Base-by-base conservation (phyloP, 2,888 invertebrate genomes). In the Athetis lepigone region DNA sequence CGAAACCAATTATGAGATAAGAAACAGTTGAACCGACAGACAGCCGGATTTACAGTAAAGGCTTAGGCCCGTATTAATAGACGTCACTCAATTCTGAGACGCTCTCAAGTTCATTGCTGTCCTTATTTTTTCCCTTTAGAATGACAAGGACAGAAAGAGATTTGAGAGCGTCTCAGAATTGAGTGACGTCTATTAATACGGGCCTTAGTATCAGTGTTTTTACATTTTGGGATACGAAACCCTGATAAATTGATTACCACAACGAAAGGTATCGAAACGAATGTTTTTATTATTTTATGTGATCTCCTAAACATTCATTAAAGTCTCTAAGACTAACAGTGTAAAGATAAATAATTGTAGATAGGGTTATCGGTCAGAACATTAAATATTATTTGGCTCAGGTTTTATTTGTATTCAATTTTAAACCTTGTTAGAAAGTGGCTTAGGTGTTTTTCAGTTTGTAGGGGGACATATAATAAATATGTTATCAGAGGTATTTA, bases 341-440 rank as follows among this genome's bases (percentile, higher is more conserved):
- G 40, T 70, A 56, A 57, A 70, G 63, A 72, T 65, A 61, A 69
- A 52, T 21, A 40, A 11, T 49, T 37, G 16, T 18, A 52, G 77
- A 77, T 76, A 71, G 19, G 7, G 45, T 59, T 61, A 79, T 76
- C 76, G 52, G 62, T 63, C 60, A 59, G 21, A 50, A 25, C 36
- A 58, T 59, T 36, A 45, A 42, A 56, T 51, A 58, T 56, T 56
- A 63, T 62, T 75, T 43, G 33, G 56, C 37, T 49, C 29, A 47
- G 40, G 16, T 19, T 6, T n/a, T 11, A 7, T 0, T 29, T 2
- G 5, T 9, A 8, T 11, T 39, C 3, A 1, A 68, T 51, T 51
- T 37, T 43, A 8, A 43, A 43, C 33, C 21, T 29, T 52, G n/a
- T 13, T 0, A 0, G 8, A 1, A 2, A 8, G 4, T 8, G 0